These are phyloP conservation scores for Bostrychus sinensis DNA, from an alignment of 2,113 vertebrate genomes.

Conservation along the genomic window DNA sequence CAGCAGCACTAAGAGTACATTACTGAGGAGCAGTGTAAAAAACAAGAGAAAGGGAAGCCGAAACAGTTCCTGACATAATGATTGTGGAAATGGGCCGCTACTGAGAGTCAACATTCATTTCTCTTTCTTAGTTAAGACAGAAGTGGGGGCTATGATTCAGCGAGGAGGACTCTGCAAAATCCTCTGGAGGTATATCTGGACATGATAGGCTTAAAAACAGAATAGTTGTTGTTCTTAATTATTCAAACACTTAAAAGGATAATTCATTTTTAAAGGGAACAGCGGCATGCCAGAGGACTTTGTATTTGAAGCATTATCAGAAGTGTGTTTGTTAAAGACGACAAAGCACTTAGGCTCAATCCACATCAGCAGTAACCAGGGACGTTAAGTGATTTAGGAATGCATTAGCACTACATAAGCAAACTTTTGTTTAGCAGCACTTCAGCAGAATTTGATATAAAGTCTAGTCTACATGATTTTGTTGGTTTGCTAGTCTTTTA, in stretches of 20 bases:
- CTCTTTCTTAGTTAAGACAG: neutral
- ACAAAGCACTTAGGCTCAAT: neutral
- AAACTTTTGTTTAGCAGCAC: neutral
- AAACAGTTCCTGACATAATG: neutral
- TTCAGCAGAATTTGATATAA: neutral
- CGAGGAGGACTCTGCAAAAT: neutral
- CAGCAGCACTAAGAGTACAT: neutral
- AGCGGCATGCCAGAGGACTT: neutral
- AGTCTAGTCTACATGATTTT: neutral
- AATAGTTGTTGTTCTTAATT: neutral
- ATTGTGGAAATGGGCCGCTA: neutral
- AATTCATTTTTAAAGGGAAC: neutral
- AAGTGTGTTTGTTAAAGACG: neutral
- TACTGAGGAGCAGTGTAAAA: neutral
- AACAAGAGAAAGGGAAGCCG: neutral
- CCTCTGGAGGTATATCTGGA: neutral
- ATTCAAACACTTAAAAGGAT: neutral
- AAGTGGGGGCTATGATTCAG: too few relatives aligned
- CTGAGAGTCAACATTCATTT: neutral
- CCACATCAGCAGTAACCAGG: neutral
- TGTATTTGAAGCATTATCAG: conserved; percentile 1
- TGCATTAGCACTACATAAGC: neutral
- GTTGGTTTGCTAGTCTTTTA: neutral
- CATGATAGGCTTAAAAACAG: neutral
- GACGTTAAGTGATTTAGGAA: conserved; percentile 2